Evolutionary conservation across 1,140 invertebrate genomes (phyloP).

Genomic region (Drosophila ercepeae): DNA sequence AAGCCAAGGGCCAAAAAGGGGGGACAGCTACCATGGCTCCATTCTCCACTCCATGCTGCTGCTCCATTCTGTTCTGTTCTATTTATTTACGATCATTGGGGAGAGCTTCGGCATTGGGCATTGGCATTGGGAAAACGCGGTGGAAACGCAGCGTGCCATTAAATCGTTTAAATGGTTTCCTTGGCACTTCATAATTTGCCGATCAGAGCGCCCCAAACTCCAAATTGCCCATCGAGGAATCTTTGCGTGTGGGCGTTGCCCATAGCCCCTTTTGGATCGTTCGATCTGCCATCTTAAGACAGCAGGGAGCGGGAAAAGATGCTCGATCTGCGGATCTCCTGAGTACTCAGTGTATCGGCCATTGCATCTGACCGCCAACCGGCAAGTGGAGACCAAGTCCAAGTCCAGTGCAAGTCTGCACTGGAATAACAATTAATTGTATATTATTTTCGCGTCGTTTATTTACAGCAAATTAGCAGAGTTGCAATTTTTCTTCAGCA

Average conservation of each 20-base stretch:
- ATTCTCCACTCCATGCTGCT: background rate
- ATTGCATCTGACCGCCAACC: constrained; percentile 48
- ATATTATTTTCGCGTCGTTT: constrained; percentile 80
- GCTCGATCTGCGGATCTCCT: constrained; percentile 2
- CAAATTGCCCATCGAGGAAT: constrained; percentile 56
- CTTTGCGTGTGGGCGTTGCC: constrained; percentile 74
- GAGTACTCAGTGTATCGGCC: constrained; percentile 11
- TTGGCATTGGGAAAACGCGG: constrained; percentile 12
- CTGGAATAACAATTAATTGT: constrained; percentile 73
- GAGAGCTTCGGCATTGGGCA: constrained; percentile 24
- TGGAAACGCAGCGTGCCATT: constrained; percentile 67
- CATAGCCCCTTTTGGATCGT: constrained; percentile 52
- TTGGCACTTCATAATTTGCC: constrained; percentile 81
- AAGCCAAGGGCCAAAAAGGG: constrained; percentile 4
- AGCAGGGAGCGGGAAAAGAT: constrained; percentile 33
- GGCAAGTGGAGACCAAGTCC: constrained; percentile 13
- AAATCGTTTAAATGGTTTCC: constrained; percentile 81
- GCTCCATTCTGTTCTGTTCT: constrained; percentile 24
- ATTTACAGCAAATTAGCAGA: constrained; percentile 78
- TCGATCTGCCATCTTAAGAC: constrained; percentile 34
- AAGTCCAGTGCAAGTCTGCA: constrained; percentile 35
- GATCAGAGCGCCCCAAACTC: constrained; percentile 74
- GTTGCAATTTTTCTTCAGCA: constrained; percentile 76
- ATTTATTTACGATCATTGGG: constrained; percentile 75
- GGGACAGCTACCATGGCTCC: constrained; percentile 11